Conservation (phyloP, 2,113 vertebrate species). For the Pelobates fuscus region DNA sequence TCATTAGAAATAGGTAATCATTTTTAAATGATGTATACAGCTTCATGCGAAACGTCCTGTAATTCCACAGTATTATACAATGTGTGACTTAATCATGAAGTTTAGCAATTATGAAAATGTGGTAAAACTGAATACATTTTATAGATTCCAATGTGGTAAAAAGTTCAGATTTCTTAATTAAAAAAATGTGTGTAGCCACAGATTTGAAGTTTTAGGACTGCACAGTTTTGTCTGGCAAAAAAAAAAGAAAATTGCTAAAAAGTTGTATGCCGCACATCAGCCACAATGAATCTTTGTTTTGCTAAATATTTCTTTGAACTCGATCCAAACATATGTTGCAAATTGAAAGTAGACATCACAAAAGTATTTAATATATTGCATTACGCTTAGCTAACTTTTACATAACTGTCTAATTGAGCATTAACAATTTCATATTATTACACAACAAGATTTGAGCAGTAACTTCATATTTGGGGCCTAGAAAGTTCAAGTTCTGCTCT, state of each 20-base stretch:
- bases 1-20: too few relatives aligned
- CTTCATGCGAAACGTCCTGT: too few relatives aligned
- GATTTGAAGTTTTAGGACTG: neutral
- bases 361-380: slow-evolving; percentile 44
- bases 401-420: slow-evolving; percentile 64
- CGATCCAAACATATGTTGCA: slow-evolving; percentile 33
- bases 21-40: too few relatives aligned
- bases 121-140: neutral
- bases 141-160: neutral
- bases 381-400: slow-evolving; percentile 31
- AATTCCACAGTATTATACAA: too few relatives aligned
- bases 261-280: neutral
- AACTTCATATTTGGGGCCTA: slow-evolving; percentile 57
- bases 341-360: slow-evolving; percentile 35
- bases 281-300: slow-evolving; percentile 19
- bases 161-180: neutral
- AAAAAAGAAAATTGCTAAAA: too few relatives aligned
- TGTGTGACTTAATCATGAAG: too few relatives aligned
- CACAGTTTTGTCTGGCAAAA: neutral
- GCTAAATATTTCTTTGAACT: slow-evolving; percentile 19
- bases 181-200: neutral
- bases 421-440: slow-evolving; percentile 63
- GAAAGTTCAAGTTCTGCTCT: slow-evolving; percentile 64
- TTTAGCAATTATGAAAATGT: neutral
- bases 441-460: slow-evolving; percentile 56